Evolutionary conservation across 1,140 invertebrate species (phyloP).

Genomic region (Dinoponera quadriceps): DNA sequence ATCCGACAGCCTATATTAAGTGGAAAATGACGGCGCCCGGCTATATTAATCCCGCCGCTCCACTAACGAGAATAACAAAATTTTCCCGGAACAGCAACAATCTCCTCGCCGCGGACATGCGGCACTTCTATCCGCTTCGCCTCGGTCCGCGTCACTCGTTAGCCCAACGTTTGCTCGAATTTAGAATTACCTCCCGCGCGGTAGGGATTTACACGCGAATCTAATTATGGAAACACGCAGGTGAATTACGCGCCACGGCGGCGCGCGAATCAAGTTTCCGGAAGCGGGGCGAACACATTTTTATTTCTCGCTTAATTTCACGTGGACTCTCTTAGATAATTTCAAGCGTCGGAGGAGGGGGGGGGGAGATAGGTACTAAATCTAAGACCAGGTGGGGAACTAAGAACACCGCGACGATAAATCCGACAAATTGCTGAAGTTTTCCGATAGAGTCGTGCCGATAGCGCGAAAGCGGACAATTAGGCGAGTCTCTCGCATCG

Average conservation of each 20-base stretch:
- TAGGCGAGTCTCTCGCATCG: background rate
- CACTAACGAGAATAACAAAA: background rate
- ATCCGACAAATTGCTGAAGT: constrained; percentile 69
- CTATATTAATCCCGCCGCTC: background rate
- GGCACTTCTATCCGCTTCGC: background rate
- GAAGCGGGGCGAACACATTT: constrained; percentile 29
- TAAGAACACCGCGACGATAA: constrained; percentile 54
- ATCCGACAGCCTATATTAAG: background rate
- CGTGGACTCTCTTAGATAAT: constrained; percentile 44
- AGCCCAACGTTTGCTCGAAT: background rate
- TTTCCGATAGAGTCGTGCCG: constrained; percentile 61
- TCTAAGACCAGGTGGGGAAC: constrained; percentile 30
- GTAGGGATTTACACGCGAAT: background rate
- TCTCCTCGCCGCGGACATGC: background rate
- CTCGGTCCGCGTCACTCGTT: background rate
- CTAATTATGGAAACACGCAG: background rate
- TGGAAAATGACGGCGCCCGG: background rate
- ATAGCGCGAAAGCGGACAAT: constrained; percentile 40
- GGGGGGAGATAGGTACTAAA: constrained; percentile 32
- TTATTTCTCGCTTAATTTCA: constrained; percentile 42
- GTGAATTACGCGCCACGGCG: background rate
- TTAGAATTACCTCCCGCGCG: background rate
- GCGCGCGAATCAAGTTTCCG: constrained; percentile 9
- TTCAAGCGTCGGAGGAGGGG: background rate
- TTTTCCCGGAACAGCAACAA: background rate